These are phyloP conservation scores for Mycetomoellerius zeteki DNA, from an alignment of 1,140 invertebrate genomes.

Conservation along the genomic window DNA sequence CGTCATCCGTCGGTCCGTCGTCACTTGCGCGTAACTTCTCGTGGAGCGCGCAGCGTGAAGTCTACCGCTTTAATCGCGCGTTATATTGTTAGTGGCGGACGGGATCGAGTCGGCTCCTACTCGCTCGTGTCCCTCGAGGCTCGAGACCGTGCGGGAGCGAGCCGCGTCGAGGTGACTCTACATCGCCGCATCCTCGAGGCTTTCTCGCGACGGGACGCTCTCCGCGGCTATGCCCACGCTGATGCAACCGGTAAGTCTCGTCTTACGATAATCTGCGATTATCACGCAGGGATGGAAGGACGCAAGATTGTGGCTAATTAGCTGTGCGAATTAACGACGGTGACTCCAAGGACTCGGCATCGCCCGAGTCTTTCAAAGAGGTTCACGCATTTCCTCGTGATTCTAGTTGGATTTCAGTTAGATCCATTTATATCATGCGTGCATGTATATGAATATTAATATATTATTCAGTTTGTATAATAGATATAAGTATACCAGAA, in stretches of 20 bases:
- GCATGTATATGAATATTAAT: not conserved
- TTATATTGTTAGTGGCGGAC: constrained; percentile 55
- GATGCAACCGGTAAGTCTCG: constrained; percentile 78
- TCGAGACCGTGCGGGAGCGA: constrained; percentile 26
- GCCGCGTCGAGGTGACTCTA: constrained; percentile 16
- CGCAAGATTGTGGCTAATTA: not conserved
- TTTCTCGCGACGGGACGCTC: not conserved
- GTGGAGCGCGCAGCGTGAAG: constrained; percentile 48
- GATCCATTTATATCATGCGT: not conserved
- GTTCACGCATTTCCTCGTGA: not conserved
- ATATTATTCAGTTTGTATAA: not conserved
- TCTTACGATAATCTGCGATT: not conserved
- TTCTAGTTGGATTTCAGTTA: not conserved
- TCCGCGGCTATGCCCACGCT: constrained; percentile 74
- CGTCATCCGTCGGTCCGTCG: not conserved
- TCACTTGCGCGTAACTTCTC: constrained; percentile 59
- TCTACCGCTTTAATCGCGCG: constrained; percentile 8
- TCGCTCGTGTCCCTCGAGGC: constrained; percentile 26
- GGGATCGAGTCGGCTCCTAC: constrained; percentile 45
- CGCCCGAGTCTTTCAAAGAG: not conserved
- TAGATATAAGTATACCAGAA: not conserved
- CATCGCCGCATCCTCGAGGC: not conserved
- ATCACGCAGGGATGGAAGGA: not conserved
- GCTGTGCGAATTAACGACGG: not conserved
- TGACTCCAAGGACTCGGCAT: not conserved